phyloP scores from a whole-genome alignment of 1,140 invertebrate species.

The Pseudomyrmex dendroicus region DNA sequence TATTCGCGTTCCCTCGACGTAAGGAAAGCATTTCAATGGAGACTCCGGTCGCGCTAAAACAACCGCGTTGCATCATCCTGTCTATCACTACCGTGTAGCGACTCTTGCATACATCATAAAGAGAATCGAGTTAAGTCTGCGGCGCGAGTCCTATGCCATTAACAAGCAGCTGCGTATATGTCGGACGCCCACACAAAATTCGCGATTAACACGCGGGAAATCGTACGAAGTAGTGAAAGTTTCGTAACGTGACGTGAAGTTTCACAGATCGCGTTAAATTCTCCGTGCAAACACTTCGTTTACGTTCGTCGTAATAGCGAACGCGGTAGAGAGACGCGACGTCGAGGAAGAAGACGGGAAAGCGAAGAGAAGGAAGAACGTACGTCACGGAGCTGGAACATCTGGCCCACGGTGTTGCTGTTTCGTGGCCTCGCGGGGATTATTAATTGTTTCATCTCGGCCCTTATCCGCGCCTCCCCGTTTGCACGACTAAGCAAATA shows the following conservation, averaged over 20 bases:
- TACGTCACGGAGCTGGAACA: slow-evolving; percentile 60
- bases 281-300: not conserved
- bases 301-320: slow-evolving; percentile 16
- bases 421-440: slow-evolving; percentile 76
- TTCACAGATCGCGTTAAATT: slow-evolving; percentile 30
- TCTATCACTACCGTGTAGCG: not conserved
- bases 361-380: slow-evolving; percentile 40
- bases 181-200: slow-evolving; percentile 11
- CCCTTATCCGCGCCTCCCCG: slow-evolving; percentile 81
- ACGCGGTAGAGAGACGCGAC: slow-evolving; percentile 31
- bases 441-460: slow-evolving; percentile 85
- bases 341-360: not conserved
- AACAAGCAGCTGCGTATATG: not conserved
- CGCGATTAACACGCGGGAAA: slow-evolving; percentile 2
- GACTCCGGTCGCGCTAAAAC: not conserved
- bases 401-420: slow-evolving; percentile 72
- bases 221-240: slow-evolving; percentile 28
- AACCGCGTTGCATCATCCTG: not conserved
- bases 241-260: not conserved
- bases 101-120: slow-evolving; percentile 1
- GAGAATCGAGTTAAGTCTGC: slow-evolving; percentile 24
- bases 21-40: not conserved
- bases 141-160: not conserved
- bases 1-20: not conserved
- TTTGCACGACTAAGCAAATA: slow-evolving; percentile 84